Evolutionary conservation across 2,113 vertebrate genomes (phyloP).

Genomic region (Kryptolebias marmoratus): DNA sequence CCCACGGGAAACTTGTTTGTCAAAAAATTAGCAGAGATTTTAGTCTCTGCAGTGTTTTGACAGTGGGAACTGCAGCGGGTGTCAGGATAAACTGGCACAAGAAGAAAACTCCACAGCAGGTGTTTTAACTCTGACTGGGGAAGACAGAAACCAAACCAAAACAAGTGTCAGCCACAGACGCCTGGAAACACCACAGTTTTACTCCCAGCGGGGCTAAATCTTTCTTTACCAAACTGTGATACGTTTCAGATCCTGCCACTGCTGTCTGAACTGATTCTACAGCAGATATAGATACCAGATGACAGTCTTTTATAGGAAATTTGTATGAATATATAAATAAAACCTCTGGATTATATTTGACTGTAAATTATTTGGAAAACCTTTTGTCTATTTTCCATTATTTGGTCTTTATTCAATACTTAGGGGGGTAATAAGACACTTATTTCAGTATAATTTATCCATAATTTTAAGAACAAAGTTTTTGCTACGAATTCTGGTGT

Average conservation of each 20-base stretch:
- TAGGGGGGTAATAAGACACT: too few species aligned
- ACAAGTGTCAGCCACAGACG: slow-evolving; percentile 39
- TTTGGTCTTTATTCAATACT: too few species aligned
- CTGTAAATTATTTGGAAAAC: slow-evolving; percentile 1
- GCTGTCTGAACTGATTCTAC: slow-evolving; percentile 61
- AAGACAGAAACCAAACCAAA: slow-evolving; percentile 36
- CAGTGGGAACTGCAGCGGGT: slow-evolving; percentile 40
- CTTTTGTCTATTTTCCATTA: neutral
- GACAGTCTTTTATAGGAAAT: slow-evolving; percentile 34
- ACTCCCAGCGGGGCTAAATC: slow-evolving; percentile 29
- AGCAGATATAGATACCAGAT: slow-evolving; percentile 43
- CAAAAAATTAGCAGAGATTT: slow-evolving; percentile 26
- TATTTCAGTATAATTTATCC: too few species aligned
- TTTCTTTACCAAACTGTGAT: slow-evolving; percentile 2
- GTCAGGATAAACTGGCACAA: slow-evolving; percentile 40
- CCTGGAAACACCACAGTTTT: slow-evolving; percentile 21
- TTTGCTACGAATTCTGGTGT: too few species aligned
- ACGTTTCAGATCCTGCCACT: slow-evolving; percentile 24
- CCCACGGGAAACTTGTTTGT: slow-evolving; percentile 16
- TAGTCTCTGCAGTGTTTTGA: slow-evolving; percentile 44
- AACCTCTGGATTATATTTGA: neutral
- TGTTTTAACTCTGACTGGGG: slow-evolving; percentile 54
- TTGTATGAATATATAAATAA: neutral
- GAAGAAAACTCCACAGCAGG: slow-evolving; percentile 55
- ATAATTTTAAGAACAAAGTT: too few species aligned